phyloP scores from a whole-genome alignment of 1,140 invertebrate species.

The Platyscapa corneri region DNA sequence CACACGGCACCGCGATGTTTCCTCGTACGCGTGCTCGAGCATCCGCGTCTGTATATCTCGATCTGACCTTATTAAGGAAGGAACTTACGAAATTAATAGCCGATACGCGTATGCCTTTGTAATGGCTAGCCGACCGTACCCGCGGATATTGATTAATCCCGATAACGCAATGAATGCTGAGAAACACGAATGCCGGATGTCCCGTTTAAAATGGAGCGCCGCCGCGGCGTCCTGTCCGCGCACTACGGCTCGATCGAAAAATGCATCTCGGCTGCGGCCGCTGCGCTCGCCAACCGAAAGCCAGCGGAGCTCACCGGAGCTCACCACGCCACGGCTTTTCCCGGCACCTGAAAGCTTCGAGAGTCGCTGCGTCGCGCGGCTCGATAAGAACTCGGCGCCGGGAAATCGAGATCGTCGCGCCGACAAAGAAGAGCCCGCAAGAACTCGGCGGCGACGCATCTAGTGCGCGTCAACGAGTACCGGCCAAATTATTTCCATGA shows the following conservation, averaged over 20 bases:
- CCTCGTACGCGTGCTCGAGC: too few species aligned
- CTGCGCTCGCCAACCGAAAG: too few species aligned
- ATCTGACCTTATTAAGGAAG: conserved; percentile 38
- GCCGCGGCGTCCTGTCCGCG: too few species aligned
- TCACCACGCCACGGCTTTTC: too few species aligned
- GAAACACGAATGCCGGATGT: neutral
- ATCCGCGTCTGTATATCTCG: neutral
- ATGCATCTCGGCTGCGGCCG: too few species aligned
- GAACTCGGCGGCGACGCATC: conserved; percentile 5
- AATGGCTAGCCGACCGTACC: too few species aligned
- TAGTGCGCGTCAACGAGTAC: neutral
- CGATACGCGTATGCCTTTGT: neutral
- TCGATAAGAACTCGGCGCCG: conserved; percentile 32
- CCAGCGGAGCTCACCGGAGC: too few species aligned
- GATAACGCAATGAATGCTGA: neutral
- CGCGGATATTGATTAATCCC: too few species aligned
- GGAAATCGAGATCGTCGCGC: conserved; percentile 34
- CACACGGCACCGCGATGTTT: too few species aligned
- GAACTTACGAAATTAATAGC: conserved; percentile 24
- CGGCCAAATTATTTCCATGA: neutral
- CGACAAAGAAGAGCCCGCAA: neutral
- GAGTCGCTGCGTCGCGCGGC: neutral
- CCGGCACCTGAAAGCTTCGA: neutral
- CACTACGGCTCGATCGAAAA: too few species aligned
- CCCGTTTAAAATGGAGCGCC: neutral